phyloP scores from a whole-genome alignment of 2,797 vertebrate genomes.

The Darevskia mixta region DNA sequence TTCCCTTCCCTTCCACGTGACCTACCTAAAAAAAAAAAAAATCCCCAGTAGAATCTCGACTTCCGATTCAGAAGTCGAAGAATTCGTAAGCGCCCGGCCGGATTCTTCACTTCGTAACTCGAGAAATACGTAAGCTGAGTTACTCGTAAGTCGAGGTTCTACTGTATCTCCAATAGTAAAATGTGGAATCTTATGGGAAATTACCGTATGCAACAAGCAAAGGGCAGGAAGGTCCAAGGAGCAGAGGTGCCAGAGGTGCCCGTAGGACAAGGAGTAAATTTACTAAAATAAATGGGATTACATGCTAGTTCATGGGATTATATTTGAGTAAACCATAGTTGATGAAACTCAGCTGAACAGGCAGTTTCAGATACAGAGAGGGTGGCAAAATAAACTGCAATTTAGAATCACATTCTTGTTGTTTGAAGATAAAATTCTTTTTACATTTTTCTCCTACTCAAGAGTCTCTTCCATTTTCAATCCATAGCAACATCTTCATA shows the following conservation, averaged over 20 bases:
- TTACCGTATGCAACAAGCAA: not conserved
- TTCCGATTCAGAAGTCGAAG: too few relatives aligned
- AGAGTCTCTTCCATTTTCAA: not conserved
- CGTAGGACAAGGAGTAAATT: constrained; percentile 36
- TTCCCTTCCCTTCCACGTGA: too few relatives aligned
- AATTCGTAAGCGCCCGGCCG: too few relatives aligned
- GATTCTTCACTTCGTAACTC: too few relatives aligned
- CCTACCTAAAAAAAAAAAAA: too few relatives aligned
- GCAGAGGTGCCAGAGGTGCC: constrained; percentile 7
- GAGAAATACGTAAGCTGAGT: too few relatives aligned
- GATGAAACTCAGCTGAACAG: not conserved
- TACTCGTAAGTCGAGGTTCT: too few relatives aligned
- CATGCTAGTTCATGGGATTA: constrained; percentile 22
- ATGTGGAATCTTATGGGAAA: not conserved
- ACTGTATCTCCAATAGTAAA: not conserved
- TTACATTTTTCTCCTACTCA: not conserved
- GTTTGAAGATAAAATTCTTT: constrained; percentile 2
- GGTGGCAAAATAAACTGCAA: not conserved
- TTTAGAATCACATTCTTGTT: not conserved
- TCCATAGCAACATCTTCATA: not conserved
- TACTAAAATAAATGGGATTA: constrained; percentile 41
- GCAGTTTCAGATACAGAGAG: not conserved
- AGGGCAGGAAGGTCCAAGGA: constrained; percentile 14
- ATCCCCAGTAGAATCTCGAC: too few relatives aligned
- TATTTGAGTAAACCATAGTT: constrained; percentile 18